Base-by-base conservation (phyloP, 2,888 invertebrate genomes). In the Drosophila phalerata region DNA sequence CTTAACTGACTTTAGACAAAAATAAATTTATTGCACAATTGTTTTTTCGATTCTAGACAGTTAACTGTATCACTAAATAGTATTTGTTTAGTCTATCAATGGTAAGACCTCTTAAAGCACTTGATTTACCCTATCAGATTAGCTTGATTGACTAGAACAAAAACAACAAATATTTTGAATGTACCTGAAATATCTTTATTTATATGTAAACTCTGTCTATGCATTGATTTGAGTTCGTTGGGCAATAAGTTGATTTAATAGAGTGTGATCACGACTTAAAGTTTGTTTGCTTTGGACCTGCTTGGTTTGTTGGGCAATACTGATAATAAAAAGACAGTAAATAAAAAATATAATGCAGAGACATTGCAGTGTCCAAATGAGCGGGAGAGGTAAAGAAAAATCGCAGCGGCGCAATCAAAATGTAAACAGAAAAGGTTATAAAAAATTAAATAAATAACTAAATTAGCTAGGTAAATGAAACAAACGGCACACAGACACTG, bases 401-500 rank as follows among this genome's bases (percentile, higher is more conserved):
- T 22, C 19, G 53, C 45, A 61, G 64, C 51, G 47, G 51, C 82
- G 69, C 83, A 85, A 87, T 85, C 83, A 81, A 77, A 81, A 71
- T 69, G 79, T 77, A 85, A 87, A 87, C 79, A 85, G 60, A 74
- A 57, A 53, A 55, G 40, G 67, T 68, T 72, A 71, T 79, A 77
- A 85, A 67, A 73, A 85, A 73, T 80, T 76, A 66, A 83, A 66
- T 72, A 88, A 81, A 65, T 72, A 86, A 88, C 77, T 73, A 85
- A 87, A 81, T 82, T 80, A 85, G 45, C 69, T 58, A 64, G 53
- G 51, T 52, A 73, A 69, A 78, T 63, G 75, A 75, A 57, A 61
- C 71, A 75, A 62, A 57, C 63, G 56, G 19, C 15, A 53, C 71
- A 68, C 48, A 28, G 55, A 53, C 51, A 72, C 28, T 62, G 43